Conservation (phyloP, 2,888 invertebrate species). For the Cephus spinipes region DNA sequence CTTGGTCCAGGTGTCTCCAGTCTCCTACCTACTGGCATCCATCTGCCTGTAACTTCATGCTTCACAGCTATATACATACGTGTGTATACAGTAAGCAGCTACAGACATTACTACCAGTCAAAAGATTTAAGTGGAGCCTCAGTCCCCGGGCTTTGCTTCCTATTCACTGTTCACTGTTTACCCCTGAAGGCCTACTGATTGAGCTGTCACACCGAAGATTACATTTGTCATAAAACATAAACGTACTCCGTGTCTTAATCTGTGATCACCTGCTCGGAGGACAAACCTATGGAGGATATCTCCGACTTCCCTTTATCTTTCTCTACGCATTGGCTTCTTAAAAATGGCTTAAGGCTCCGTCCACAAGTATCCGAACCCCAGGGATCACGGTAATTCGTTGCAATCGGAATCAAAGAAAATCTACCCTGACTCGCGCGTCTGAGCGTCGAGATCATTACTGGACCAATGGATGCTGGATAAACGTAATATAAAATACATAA, state of each 20-base stretch:
- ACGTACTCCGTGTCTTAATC: slow-evolving; percentile 30
- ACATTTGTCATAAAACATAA: slow-evolving; percentile 55
- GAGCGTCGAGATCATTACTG: background rate
- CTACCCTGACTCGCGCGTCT: background rate
- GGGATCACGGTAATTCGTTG: background rate
- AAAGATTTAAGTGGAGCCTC: background rate
- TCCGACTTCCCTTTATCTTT: slow-evolving; percentile 7
- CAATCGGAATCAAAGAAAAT: background rate
- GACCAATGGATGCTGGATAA: background rate
- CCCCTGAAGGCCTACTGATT: slow-evolving; percentile 40
- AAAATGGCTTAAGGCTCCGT: slow-evolving; percentile 10
- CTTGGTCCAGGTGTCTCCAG: background rate
- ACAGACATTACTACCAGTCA: background rate
- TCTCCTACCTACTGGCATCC: background rate
- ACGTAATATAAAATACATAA: background rate
- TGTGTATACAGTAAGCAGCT: background rate
- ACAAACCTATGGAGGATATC: slow-evolving; percentile 19
- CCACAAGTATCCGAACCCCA: background rate
- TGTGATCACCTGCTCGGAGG: slow-evolving; percentile 32
- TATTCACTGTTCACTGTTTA: slow-evolving; percentile 17
- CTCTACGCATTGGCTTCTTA: background rate
- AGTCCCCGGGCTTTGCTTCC: background rate
- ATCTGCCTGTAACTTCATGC: background rate
- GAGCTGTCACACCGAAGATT: slow-evolving; percentile 53
- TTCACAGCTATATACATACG: background rate